Percentiles rank a stretch among this genome's conserved stretches.
Evolutionary conservation across 2,888 invertebrate genomes (phyloP).

Genomic region (Drosophila limbata): DNA sequence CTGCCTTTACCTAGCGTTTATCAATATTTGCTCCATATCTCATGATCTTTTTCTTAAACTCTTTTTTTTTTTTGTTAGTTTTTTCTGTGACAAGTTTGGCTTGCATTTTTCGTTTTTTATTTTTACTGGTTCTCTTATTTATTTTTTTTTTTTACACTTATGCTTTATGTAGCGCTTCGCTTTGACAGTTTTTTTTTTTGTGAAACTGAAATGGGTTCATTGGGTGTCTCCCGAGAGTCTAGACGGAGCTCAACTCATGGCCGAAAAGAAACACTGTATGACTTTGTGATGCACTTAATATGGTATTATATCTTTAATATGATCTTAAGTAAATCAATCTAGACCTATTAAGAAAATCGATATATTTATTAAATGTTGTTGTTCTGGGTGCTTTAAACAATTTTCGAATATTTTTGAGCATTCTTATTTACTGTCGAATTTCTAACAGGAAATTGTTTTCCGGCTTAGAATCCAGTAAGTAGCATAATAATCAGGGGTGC

Average conservation of each 20-base stretch:
- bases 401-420: no score
- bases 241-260: background rate
- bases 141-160: background rate
- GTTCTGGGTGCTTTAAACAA: no score
- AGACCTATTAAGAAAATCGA: no score
- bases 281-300: background rate
- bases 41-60: conserved; percentile 16
- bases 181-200: conserved; percentile 21
- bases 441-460: no score
- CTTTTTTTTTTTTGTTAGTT: background rate
- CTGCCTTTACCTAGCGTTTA: conserved; percentile 29
- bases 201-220: conserved; percentile 30
- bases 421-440: no score
- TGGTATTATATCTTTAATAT: background rate
- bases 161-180: no score
- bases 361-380: no score
- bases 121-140: background rate
- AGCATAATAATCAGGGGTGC: no score
- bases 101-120: background rate
- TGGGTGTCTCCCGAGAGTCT: conserved; percentile 2
- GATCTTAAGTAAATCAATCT: background rate
- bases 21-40: conserved; percentile 41
- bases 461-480: no score
- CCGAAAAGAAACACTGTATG: conserved; percentile 5
- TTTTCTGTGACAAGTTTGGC: conserved; percentile 16